Evolutionary conservation across 2,888 invertebrate species (phyloP), one percentile per base, ranked within the genome.

Genomic region (Orthonevra nobilis): DNA sequence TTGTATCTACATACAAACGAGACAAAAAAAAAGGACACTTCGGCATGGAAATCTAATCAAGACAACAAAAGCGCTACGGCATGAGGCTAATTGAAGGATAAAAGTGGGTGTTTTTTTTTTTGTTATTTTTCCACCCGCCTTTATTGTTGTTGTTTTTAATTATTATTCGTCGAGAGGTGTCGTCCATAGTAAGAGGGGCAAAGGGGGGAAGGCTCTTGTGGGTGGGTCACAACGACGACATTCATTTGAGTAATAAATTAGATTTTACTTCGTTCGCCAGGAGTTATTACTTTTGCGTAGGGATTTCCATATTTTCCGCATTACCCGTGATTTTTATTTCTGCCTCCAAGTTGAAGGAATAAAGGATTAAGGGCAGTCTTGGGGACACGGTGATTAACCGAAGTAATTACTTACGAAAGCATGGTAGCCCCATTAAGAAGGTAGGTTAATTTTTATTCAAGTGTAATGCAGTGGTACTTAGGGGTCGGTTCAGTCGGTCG

Each of bases 81-180:
- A 64, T 64, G 12, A 64, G 52, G 17, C 52, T 64, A 54, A 64
- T 64, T 54, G 52, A 54, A 44, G 44, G 52, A 64, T 64, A 17
- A 64, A 42, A 17, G 15, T 10, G 10, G 17, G 17, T 30, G 48
- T 9, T 5, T 10, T 9, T n/a, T 30, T 52, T 52, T 40, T 52
- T 23, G 34, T 52, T 52, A 23, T 52, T 20, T 7, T 7, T 2
- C 50, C 36, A 36, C 23, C 26, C 5, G 23, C 3, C 23, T 4
- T 54, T 26, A 38, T 36, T 26, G 26, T 38, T 54, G 38, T 10
- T 54, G n/a, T n/a, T n/a, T n/a, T n/a, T n/a, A n/a, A n/a, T n/a
- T n/a, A n/a, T n/a, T n/a, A n/a, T n/a, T n/a, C n/a, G n/a, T n/a
- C n/a, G n/a, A n/a, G n/a, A n/a, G n/a, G n/a, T n/a, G n/a, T n/a